These are phyloP conservation scores for Copidosoma floridanum DNA, from an alignment of 1,140 invertebrate species.

Conservation along the genomic window DNA sequence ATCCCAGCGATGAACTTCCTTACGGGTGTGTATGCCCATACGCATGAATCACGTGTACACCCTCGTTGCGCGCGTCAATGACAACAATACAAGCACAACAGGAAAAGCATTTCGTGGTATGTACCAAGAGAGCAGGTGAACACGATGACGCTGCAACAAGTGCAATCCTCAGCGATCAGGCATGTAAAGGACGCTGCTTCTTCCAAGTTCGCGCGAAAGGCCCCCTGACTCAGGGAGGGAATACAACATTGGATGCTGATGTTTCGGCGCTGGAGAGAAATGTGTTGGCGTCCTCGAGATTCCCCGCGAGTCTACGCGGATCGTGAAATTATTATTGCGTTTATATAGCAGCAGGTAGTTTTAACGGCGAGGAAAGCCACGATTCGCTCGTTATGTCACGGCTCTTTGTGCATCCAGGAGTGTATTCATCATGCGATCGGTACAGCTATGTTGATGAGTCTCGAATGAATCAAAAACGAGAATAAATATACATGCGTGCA, in stretches of 20 bases:
- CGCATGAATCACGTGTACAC: constrained; percentile 31
- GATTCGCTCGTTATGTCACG: constrained; percentile 6
- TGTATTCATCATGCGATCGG: too few species aligned
- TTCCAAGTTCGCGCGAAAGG: background rate
- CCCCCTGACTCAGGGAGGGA: too few species aligned
- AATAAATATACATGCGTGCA: too few species aligned
- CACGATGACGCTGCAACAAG: constrained; percentile 1
- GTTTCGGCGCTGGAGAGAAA: constrained; percentile 28
- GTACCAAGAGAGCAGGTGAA: background rate
- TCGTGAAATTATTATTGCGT: constrained; percentile 27
- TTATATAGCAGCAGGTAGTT: background rate
- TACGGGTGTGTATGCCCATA: too few species aligned
- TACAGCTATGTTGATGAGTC: too few species aligned
- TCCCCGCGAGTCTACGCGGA: constrained; percentile 38
- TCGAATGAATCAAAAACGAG: too few species aligned
- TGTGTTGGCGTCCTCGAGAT: constrained; percentile 37
- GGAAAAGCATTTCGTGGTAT: constrained; percentile 2
- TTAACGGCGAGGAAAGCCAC: background rate
- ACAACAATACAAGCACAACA: too few species aligned
- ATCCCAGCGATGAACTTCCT: background rate
- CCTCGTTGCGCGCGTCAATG: background rate
- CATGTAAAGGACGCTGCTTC: constrained; percentile 43
- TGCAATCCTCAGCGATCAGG: constrained; percentile 43
- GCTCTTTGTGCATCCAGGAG: too few species aligned
- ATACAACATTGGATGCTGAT: background rate